Conservation (phyloP, 2,797 vertebrate genomes). For the Sciaenops ocellatus region DNA sequence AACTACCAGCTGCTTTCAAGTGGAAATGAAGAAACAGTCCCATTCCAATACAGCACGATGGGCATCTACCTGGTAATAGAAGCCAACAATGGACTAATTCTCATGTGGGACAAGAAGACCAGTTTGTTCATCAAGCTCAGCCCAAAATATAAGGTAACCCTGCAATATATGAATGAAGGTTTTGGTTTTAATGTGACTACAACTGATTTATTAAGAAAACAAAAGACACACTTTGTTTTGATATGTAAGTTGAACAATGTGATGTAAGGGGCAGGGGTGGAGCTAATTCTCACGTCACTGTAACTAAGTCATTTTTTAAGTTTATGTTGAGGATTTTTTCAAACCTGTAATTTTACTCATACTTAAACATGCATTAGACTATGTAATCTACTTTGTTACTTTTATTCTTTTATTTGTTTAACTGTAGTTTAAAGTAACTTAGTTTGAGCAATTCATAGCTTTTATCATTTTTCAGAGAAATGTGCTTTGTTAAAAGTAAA, state of each 20-base stretch:
- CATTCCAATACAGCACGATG: constrained; percentile 83
- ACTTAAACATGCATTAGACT: too few relatives aligned
- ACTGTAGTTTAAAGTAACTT: too few relatives aligned
- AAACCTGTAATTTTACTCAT: too few relatives aligned
- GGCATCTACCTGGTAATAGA: constrained; percentile 91
- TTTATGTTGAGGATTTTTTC: too few relatives aligned
- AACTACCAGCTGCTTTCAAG: constrained; percentile 80
- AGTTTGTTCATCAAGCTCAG: constrained; percentile 90
- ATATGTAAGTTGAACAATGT: background rate
- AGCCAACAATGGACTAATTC: constrained; percentile 81
- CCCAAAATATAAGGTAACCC: constrained; percentile 86
- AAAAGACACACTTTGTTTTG: background rate
- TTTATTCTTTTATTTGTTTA: too few relatives aligned
- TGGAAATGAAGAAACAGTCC: constrained; percentile 62
- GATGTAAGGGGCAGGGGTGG: background rate
- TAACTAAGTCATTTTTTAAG: too few relatives aligned
- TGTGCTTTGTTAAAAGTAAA: too few relatives aligned
- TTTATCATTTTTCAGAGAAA: too few relatives aligned
- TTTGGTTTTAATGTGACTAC: background rate
- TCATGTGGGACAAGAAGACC: constrained; percentile 92
- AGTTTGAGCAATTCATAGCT: too few relatives aligned
- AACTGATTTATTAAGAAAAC: background rate
- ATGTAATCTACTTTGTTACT: too few relatives aligned
- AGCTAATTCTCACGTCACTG: too few relatives aligned
- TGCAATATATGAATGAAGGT: background rate